Evolutionary conservation across 2,888 invertebrate species (phyloP).

Genomic region (Elmis aenea): DNA sequence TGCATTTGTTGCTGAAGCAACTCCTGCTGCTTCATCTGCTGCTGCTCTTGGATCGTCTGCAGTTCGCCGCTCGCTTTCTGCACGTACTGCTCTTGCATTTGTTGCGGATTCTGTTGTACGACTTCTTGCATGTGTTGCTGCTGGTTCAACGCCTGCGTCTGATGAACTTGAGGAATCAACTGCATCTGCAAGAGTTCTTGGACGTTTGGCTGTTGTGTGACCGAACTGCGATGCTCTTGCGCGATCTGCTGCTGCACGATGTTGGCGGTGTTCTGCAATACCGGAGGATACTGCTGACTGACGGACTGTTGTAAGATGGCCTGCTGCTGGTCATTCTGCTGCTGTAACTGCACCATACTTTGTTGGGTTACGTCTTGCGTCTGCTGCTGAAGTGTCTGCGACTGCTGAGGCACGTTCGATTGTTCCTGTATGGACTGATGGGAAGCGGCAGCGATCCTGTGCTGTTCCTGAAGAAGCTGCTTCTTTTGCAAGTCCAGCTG

Average conservation of each 20-base stretch:
- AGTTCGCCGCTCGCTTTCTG: too few relatives aligned
- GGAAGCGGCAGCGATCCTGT: slow-evolving; percentile 4
- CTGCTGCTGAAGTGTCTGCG: slow-evolving; percentile 1
- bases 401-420: slow-evolving; percentile 1
- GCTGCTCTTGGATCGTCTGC: slow-evolving; percentile 26
- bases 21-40: slow-evolving; percentile 5
- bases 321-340: slow-evolving; percentile 8
- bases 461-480: slow-evolving; percentile 32
- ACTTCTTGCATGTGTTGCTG: slow-evolving; percentile 45
- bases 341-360: neutral
- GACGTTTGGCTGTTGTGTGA: slow-evolving; percentile 25
- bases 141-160: slow-evolving; percentile 1
- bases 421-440: slow-evolving; percentile 9
- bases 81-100: slow-evolving; percentile 22
- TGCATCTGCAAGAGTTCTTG: slow-evolving; percentile 28
- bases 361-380: neutral
- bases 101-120: slow-evolving; percentile 26
- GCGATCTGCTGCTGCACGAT: slow-evolving; percentile 11
- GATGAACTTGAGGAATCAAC: too few relatives aligned
- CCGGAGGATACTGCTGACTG: too few relatives aligned
- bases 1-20: slow-evolving; percentile 19
- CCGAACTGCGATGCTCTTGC: slow-evolving; percentile 26
- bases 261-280: slow-evolving; percentile 12
- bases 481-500: slow-evolving; percentile 38
- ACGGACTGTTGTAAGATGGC: slow-evolving; percentile 10